Conservation (phyloP, 2,888 invertebrate species). For the Charanyca ferruginea region DNA sequence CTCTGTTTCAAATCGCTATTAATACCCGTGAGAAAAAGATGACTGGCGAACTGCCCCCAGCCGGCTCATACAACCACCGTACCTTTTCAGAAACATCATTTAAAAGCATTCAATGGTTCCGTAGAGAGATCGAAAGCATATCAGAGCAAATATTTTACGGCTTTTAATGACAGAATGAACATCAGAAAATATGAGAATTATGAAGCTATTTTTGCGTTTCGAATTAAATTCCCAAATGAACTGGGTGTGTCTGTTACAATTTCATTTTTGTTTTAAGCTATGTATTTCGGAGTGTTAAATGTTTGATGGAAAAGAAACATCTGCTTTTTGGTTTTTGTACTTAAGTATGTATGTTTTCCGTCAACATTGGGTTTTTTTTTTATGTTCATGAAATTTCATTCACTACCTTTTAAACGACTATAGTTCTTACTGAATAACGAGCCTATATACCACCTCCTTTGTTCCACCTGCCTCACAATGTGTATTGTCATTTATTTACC, state of each 20-base stretch:
- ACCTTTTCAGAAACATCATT: slow-evolving; percentile 68
- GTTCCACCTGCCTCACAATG: slow-evolving; percentile 31
- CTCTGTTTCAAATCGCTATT: slow-evolving; percentile 81
- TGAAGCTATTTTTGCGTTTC: slow-evolving; percentile 25
- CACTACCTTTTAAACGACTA: background rate
- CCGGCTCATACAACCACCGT: slow-evolving; percentile 61
- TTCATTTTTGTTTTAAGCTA: slow-evolving; percentile 13
- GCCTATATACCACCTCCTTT: slow-evolving; percentile 8
- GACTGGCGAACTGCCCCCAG: slow-evolving; percentile 66
- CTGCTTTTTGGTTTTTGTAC: background rate
- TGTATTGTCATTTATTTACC: slow-evolving; percentile 56
- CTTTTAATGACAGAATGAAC: slow-evolving; percentile 47
- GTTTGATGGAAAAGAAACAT: slow-evolving; percentile 16
- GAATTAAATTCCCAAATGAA: slow-evolving; percentile 9
- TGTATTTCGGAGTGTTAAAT: background rate
- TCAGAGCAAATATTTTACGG: slow-evolving; percentile 34
- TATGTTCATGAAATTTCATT: background rate
- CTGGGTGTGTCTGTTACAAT: slow-evolving; percentile 8
- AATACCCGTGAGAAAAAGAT: slow-evolving; percentile 83
- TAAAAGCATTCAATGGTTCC: slow-evolving; percentile 62
- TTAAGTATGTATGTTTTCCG: background rate
- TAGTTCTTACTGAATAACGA: slow-evolving; percentile 6
- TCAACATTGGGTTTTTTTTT: background rate
- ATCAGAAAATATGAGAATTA: slow-evolving; percentile 30
- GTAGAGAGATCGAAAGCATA: slow-evolving; percentile 45